A percentile compares a stretch with the other conserved stretches of the same genome.
These are phyloP conservation scores for Drosophila bifasciata DNA, from an alignment of 1,140 invertebrate genomes.

Conservation along the genomic window DNA sequence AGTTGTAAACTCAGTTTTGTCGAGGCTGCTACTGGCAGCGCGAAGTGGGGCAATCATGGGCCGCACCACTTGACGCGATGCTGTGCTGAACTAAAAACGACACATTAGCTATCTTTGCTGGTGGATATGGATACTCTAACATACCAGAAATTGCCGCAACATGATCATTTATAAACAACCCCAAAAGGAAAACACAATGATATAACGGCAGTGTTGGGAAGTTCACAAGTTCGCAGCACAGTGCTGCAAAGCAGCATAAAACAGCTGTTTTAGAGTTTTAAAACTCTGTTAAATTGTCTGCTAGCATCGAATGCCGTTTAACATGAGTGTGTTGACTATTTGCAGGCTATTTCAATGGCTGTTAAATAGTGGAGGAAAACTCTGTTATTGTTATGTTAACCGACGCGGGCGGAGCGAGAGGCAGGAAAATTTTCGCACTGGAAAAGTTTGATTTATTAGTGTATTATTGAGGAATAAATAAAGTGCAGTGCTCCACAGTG, in stretches of 20 bases:
- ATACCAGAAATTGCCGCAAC: conserved; percentile 62
- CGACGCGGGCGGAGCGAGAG: conserved; percentile 45
- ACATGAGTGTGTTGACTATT: too few species aligned
- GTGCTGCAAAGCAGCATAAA: too few species aligned
- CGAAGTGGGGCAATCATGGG: conserved; percentile 29
- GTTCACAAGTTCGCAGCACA: too few species aligned
- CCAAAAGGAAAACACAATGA: conserved; percentile 32
- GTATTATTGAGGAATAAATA: conserved; percentile 49
- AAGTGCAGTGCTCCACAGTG: conserved; percentile 62
- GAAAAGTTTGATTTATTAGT: conserved; percentile 66
- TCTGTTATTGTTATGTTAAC: conserved; percentile 17
- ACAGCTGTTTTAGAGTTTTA: too few species aligned
- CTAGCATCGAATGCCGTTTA: too few species aligned
- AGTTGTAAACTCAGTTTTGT: conserved; percentile 54
- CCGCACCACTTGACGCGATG: conserved; percentile 21
- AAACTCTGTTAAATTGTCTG: too few species aligned
- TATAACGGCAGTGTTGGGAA: conserved; percentile 32
- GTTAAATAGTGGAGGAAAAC: conserved; percentile 20
- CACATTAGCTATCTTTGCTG: neutral
- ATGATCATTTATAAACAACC: conserved; percentile 25
- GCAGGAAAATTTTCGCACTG: conserved; percentile 73
- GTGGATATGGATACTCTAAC: neutral
- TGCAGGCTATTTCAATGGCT: conserved; percentile 1
- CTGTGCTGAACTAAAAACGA: conserved; percentile 12
- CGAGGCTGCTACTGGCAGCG: conserved; percentile 26